Conservation (phyloP, 1,140 invertebrate genomes). For the Drosophila arawakana region DNA sequence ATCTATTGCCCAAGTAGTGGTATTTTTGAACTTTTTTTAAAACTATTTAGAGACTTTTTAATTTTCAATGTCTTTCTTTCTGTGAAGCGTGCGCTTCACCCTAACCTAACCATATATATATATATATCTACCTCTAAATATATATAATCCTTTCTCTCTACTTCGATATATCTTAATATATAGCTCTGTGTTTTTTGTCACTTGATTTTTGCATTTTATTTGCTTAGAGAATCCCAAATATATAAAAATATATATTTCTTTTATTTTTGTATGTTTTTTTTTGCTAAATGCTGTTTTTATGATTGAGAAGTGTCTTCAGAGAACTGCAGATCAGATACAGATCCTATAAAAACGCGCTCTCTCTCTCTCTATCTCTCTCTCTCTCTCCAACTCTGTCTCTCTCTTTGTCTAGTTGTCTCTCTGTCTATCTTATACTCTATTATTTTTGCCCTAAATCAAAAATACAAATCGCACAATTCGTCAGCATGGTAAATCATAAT, state of each 20-base stretch:
- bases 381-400: conserved; percentile 4
- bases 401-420: conserved; percentile 13
- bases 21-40: conserved; percentile 15
- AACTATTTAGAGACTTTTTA: conserved; percentile 13
- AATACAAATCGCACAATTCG: conserved; percentile 36
- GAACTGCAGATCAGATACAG: conserved; percentile 13
- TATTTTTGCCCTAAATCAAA: conserved; percentile 27
- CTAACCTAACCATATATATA: neutral
- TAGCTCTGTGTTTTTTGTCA: conserved; percentile 3
- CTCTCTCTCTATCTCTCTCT: conserved; percentile 11
- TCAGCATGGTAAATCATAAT: conserved; percentile 59
- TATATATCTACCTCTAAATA: neutral
- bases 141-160: neutral
- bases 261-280: conserved; percentile 5
- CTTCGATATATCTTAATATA: neutral
- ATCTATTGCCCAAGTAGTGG: conserved; percentile 26
- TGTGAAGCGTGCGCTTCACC: conserved; percentile 10
- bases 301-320: neutral
- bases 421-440: conserved; percentile 18
- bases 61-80: conserved; percentile 16
- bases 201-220: conserved; percentile 18
- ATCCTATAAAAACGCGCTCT: conserved; percentile 14
- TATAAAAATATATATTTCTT: neutral
- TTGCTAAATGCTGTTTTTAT: conserved; percentile 18
- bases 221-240: conserved; percentile 4